A percentile compares a stretch with the other conserved stretches of the same genome.
phyloP scores from a whole-genome alignment of 2,113 vertebrate genomes.

The Sphaerodactylus townsendi region DNA sequence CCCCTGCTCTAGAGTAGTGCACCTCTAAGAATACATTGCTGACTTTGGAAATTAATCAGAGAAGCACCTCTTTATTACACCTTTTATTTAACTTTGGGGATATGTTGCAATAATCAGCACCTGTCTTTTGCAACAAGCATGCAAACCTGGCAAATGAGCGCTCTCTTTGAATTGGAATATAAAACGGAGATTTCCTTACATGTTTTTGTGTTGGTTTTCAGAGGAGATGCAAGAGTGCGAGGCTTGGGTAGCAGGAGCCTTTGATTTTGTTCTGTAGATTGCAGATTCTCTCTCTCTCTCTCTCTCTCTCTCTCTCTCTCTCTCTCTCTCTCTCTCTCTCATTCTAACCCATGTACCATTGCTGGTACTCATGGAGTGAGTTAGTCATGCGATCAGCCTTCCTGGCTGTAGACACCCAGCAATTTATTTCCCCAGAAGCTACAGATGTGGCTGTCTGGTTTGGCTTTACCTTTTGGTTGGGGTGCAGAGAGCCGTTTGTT shows the following conservation, averaged over 20 bases:
- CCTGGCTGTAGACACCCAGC: not conserved
- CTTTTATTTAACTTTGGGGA: too few species aligned
- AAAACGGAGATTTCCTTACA: not conserved
- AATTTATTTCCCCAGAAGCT: not conserved
- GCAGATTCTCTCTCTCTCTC: not conserved
- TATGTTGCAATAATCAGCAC: too few species aligned
- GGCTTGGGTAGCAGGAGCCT: fast-evolving
- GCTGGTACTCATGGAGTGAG: not conserved
- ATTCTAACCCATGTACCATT: too few species aligned
- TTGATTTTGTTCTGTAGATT: slow-evolving; percentile 1
- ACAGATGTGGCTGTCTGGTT: slow-evolving; percentile 9
- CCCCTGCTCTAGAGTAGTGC: too few species aligned
- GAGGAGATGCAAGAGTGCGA: not conserved
- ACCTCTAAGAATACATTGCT: not conserved
- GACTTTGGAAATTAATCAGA: too few species aligned
- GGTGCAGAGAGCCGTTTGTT: not conserved
- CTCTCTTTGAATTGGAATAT: fast-evolving
- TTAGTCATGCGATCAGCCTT: slow-evolving; percentile 12
- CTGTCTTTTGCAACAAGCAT: not conserved
- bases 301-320: not conserved
- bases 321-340: not conserved
- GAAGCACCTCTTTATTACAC: too few species aligned
- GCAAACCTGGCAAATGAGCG: fast-evolving
- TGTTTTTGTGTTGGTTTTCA: not conserved
- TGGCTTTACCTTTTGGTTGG: slow-evolving; percentile 27